Conservation (phyloP, 2,888 invertebrate species). For the Volucella inanis region DNA sequence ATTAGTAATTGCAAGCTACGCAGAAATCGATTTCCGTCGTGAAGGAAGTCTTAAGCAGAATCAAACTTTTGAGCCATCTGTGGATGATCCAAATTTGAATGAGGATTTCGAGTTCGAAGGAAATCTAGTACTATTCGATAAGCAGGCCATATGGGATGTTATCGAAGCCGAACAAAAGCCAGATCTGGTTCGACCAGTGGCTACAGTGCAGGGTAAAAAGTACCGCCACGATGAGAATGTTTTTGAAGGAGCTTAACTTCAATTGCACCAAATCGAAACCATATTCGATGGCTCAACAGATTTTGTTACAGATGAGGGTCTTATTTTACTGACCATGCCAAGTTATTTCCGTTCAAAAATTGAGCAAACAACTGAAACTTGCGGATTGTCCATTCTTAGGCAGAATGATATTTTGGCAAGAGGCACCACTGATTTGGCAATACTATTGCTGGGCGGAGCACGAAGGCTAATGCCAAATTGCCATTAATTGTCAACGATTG, state of each 20-base stretch:
- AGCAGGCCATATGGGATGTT: conserved; percentile 90
- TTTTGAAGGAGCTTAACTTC: conserved; percentile 86
- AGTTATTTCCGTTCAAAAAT: background rate
- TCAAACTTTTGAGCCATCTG: conserved; percentile 81
- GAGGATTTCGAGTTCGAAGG: conserved; percentile 97
- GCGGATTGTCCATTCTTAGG: conserved; percentile 31
- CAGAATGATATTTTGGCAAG: no score
- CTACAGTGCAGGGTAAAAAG: conserved; percentile 82
- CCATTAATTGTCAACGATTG: no score
- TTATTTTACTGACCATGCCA: no score
- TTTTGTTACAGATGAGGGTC: conserved; percentile 79
- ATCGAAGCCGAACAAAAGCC: conserved; percentile 86
- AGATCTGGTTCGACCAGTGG: conserved; percentile 84
- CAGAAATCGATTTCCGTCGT: conserved; percentile 47
- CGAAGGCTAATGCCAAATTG: no score
- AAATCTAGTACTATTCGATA: conserved; percentile 95
- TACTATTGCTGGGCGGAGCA: accelerated
- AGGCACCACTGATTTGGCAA: no score
- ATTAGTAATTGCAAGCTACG: conserved; percentile 68
- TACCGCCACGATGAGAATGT: conserved; percentile 95
- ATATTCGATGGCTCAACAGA: conserved; percentile 79
- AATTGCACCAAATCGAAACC: conserved; percentile 88
- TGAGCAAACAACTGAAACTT: conserved; percentile 46
- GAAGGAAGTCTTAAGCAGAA: conserved; percentile 78
- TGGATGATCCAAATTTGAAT: conserved; percentile 81